A percentile compares a stretch with the other conserved stretches of the same genome.
These are phyloP conservation scores for Polydrusus tereticollis DNA, from an alignment of 2,888 invertebrate species.

Conservation along the genomic window DNA sequence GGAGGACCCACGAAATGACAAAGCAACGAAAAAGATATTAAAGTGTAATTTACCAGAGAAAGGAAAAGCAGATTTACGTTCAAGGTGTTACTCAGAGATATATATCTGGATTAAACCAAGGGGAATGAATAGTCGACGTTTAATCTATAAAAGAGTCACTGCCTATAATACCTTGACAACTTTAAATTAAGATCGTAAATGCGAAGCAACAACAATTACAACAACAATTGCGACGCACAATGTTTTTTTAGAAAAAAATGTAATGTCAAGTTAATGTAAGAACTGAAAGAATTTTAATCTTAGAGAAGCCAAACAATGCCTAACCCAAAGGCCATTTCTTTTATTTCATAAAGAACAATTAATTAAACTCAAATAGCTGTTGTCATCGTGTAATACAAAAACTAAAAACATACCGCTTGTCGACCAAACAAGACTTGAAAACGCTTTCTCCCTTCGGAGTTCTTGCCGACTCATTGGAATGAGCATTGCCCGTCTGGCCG, in stretches of 20 bases:
- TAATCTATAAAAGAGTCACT: too few relatives aligned
- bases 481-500: conserved; percentile 28
- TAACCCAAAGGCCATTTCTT: conserved; percentile 8
- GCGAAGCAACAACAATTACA: too few relatives aligned
- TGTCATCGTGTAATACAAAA: conserved; percentile 31
- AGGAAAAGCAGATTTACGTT: too few relatives aligned
- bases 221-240: neutral
- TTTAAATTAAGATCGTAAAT: too few relatives aligned
- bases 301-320: conserved; percentile 4
- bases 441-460: conserved; percentile 18
- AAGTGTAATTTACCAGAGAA: too few relatives aligned
- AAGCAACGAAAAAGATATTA: too few relatives aligned
- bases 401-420: conserved; percentile 26
- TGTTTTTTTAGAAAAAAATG: neutral
- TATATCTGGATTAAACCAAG: too few relatives aligned
- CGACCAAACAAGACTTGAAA: conserved; percentile 26
- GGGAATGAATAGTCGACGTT: too few relatives aligned
- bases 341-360: conserved; percentile 31
- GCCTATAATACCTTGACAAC: too few relatives aligned
- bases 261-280: neutral
- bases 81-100: too few relatives aligned
- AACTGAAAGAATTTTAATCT: conserved; percentile 3
- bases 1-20: too few relatives aligned
- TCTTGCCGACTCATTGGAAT: conserved; percentile 30
- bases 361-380: conserved; percentile 36